Percentiles rank a stretch among this genome's conserved stretches.
These are phyloP conservation scores for Blomia tropicalis DNA, from an alignment of 2,888 invertebrate species.

Conservation along the genomic window DNA sequence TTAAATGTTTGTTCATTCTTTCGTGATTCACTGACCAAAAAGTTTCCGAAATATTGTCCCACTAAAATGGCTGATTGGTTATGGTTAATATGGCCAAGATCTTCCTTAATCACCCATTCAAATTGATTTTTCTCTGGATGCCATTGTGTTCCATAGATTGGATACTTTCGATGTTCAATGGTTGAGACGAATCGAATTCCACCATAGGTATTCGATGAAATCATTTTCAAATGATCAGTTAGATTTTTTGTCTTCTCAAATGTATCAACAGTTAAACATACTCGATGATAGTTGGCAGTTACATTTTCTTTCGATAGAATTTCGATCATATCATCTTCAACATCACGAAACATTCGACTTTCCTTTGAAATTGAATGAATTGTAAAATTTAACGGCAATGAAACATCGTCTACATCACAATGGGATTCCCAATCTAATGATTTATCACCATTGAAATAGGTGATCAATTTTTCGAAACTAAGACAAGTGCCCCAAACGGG, in stretches of 20 bases:
- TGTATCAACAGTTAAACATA: conserved; percentile 46
- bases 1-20: conserved; percentile 47
- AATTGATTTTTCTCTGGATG: conserved; percentile 76
- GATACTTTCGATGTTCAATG: conserved; percentile 47
- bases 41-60: conserved; percentile 60
- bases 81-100: conserved; percentile 45
- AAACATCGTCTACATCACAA: conserved; percentile 32
- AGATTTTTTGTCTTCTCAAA: conserved; percentile 38
- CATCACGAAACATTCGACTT: not conserved
- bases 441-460: conserved; percentile 26
- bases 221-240: conserved; percentile 48
- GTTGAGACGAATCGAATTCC: conserved; percentile 56
- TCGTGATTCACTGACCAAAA: conserved; percentile 59
- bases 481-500: conserved; percentile 77
- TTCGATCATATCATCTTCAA: conserved; percentile 1
- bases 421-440: conserved; percentile 28
- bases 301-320: conserved; percentile 35
- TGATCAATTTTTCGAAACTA: conserved; percentile 51
- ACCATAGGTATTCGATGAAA: conserved; percentile 41
- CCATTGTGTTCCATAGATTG: conserved; percentile 72
- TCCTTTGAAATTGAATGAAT: not conserved
- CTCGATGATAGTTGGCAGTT: conserved; percentile 58
- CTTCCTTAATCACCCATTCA: conserved; percentile 46
- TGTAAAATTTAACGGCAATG: conserved; percentile 35
- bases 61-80: conserved; percentile 45